These are phyloP conservation scores for Phaethornis superciliosus DNA, from an alignment of 2,113 vertebrate species.

Conservation along the genomic window DNA sequence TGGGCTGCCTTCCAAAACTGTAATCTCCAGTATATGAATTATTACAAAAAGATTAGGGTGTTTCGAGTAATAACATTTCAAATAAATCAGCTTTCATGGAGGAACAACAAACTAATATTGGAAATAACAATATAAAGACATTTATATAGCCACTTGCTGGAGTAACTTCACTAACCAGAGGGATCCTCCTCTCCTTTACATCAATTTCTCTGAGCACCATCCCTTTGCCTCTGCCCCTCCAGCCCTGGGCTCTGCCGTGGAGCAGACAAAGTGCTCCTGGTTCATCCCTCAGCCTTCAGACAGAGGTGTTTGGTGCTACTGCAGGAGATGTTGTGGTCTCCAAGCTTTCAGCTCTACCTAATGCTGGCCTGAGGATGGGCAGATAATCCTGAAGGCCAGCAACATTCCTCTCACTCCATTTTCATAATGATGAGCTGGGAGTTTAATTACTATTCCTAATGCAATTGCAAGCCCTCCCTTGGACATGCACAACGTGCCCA, in stretches of 20 bases:
- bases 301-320: background rate
- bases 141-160: constrained; percentile 81
- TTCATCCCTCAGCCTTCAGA: background rate
- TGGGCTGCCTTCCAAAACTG: constrained; percentile 85
- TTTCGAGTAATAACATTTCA: constrained; percentile 88
- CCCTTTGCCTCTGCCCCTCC: constrained; percentile 19
- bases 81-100: constrained; percentile 87
- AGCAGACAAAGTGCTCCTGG: background rate
- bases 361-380: background rate
- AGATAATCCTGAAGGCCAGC: background rate
- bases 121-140: constrained; percentile 85
- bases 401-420: background rate
- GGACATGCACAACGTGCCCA: rapidly evolving
- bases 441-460: background rate
- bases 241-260: background rate
- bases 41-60: constrained; percentile 88
- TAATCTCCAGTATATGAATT: constrained; percentile 88
- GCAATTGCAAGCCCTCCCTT: background rate
- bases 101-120: constrained; percentile 87
- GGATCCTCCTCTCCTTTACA: constrained; percentile 69
- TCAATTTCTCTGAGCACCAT: constrained; percentile 1
- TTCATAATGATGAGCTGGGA: background rate
- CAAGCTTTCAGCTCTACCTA: background rate
- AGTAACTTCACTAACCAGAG: constrained; percentile 72
- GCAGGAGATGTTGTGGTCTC: background rate